Conservation (phyloP, 2,888 invertebrate species). For the Cheilosia scutellata region DNA sequence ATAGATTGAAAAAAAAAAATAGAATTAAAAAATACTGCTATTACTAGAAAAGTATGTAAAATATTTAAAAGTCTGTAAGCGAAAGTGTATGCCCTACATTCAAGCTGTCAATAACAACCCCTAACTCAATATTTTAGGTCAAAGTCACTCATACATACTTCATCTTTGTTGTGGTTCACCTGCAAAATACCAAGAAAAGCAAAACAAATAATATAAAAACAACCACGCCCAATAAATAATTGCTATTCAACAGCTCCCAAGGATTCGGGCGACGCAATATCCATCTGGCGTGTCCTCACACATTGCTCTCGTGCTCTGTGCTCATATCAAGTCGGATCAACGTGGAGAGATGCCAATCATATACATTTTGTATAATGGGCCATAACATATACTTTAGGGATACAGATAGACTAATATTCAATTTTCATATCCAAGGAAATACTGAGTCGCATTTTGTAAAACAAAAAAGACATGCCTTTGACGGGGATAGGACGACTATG, state of each 20-base stretch:
- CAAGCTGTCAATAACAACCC: not conserved
- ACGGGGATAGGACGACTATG: not conserved
- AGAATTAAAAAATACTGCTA: not conserved
- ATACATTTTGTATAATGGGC: not conserved
- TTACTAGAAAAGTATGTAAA: not conserved
- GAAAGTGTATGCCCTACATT: slow-evolving; percentile 28
- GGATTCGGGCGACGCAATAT: slow-evolving; percentile 35
- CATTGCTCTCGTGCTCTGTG: not conserved
- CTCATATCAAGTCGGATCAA: slow-evolving; percentile 1
- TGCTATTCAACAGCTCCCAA: slow-evolving; percentile 52
- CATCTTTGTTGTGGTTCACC: slow-evolving; percentile 9
- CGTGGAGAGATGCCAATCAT: slow-evolving; percentile 31
- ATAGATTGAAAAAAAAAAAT: too few species aligned
- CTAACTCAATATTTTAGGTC: slow-evolving; percentile 37
- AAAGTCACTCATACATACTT: slow-evolving; percentile 45
- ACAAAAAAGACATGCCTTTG: slow-evolving; percentile 31
- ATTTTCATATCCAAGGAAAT: slow-evolving; percentile 10
- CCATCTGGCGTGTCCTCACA: slow-evolving; percentile 21
- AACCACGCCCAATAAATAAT: slow-evolving; percentile 72
- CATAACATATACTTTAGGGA: not conserved
- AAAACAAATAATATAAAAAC: slow-evolving; percentile 20
- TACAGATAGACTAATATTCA: not conserved
- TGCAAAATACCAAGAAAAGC: slow-evolving; percentile 14
- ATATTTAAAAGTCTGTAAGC: not conserved
- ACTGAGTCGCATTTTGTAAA: slow-evolving; percentile 11